Evolutionary conservation across 2,113 vertebrate species (phyloP).

Genomic region (Emydura subglobosa): DNA sequence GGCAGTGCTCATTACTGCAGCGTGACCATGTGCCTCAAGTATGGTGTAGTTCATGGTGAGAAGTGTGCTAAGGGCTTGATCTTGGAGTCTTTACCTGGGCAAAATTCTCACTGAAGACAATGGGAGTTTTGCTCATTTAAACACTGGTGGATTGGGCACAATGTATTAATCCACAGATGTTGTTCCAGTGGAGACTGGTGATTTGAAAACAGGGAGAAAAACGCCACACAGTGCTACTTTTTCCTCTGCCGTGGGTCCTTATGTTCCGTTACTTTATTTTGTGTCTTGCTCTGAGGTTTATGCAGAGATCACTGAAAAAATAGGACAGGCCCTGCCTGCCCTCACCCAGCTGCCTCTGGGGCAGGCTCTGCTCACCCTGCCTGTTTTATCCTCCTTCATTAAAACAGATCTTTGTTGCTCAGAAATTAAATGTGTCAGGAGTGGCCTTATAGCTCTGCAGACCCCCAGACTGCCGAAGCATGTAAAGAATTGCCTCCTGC

Average conservation of each 20-base stretch:
- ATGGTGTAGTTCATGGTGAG: not conserved
- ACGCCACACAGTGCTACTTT: not conserved
- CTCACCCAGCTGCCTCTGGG: not conserved
- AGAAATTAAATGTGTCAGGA: not conserved
- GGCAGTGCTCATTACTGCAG: not conserved
- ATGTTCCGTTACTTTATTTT: not conserved
- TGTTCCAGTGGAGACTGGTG: not conserved
- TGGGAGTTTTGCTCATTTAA: not conserved
- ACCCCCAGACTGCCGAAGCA: not conserved
- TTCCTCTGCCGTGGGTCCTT: not conserved
- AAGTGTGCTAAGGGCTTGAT: not conserved
- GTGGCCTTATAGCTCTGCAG: not conserved
- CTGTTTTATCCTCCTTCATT: not conserved
- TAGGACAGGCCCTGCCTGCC: not conserved
- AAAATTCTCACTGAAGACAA: not conserved
- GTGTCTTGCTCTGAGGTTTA: not conserved
- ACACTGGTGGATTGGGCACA: not conserved
- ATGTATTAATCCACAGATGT: not conserved
- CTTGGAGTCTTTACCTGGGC: not conserved
- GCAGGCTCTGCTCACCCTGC: not conserved
- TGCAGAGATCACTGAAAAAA: not conserved
- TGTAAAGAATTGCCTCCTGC: not conserved
- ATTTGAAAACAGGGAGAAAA: constrained; percentile 8
- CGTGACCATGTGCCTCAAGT: not conserved
- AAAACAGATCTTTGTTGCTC: not conserved